Base-by-base conservation (phyloP, 2,888 invertebrate genomes). In the Octodonta nipae region DNA sequence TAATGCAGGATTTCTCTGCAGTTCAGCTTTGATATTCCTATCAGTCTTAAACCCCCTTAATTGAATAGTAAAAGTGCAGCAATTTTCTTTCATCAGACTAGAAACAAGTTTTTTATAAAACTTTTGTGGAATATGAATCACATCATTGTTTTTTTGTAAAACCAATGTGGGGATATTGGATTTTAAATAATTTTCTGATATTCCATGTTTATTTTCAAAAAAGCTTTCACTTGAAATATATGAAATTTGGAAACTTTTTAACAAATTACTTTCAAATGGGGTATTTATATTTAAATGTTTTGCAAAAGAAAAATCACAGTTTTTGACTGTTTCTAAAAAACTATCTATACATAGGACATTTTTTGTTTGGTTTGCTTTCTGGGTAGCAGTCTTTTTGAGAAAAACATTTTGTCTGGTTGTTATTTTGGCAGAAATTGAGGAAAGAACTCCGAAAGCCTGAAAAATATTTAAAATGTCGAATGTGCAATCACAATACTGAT, bases 31-130 rank as follows among this genome's bases (percentile, higher is more conserved):
- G 15, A 79, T 66, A 39, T 71, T 74, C 32, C 85, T 66, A 43
- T 82, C 77, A 0, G 86, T 87, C 63, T 86, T 87, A 57, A 88
- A 88, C 20, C 73, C 73, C 31, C 87, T 70, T 11, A 73, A 66
- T 56, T 78, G 78, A 12, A 73, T 54, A 47, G 63, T 62, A 37
- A 58, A 61, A 10, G 45, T 45, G 42, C 54, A 60, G 13, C 40
- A 46, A 34, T 56, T 58, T 27, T 54, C 45, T 22, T 46, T 40
- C 24, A 43, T 30, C 22, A 61, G 40, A 26, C 53, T 51, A 15
- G 51, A 36, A 2, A 53, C 40, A 15, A 61, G 35, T 26, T 49
- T 54, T 13, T 52, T 49, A 41, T 56, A 57, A 38, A 61, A 59
- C 12, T 46, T 43, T 28, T 51, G 46, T 10, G 55, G 45, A 14